These are phyloP conservation scores for Desmodus rotundus DNA, from an alignment of 2,113 vertebrate species.

Conservation along the genomic window DNA sequence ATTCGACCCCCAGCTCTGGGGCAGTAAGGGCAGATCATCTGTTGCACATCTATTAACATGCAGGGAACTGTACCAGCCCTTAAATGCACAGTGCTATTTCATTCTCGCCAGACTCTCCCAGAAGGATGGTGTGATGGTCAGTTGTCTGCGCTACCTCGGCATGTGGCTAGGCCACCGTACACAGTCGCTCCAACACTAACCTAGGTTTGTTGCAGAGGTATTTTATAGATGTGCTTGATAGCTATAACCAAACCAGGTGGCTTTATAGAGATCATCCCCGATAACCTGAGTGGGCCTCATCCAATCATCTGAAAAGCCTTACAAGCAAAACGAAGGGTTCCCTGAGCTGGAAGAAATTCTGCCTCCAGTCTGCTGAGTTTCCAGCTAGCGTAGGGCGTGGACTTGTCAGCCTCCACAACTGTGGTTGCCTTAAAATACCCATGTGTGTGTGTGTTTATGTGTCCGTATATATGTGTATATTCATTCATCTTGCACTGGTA, in stretches of 20 bases:
- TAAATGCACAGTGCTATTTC: background rate
- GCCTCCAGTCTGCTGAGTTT: background rate
- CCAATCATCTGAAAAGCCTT: background rate
- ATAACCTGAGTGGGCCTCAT: background rate
- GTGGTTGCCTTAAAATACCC: background rate
- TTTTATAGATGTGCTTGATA: background rate
- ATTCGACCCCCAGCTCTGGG: background rate
- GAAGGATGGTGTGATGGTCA: background rate
- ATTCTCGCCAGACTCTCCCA: background rate
- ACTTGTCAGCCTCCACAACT: background rate
- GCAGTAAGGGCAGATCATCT: background rate
- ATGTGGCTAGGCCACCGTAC: accelerated
- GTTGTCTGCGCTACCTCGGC: background rate
- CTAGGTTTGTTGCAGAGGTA: background rate
- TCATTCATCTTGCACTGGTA: background rate
- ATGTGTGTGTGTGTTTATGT: background rate
- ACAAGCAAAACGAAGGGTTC: background rate
- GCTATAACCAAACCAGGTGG: background rate
- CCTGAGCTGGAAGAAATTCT: background rate
- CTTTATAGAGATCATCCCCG: background rate
- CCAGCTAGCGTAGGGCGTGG: background rate
- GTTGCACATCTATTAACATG: background rate
- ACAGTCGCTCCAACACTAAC: no score
- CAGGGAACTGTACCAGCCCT: background rate
- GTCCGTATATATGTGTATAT: background rate